Base-by-base conservation (phyloP, 2,797 vertebrate species). In the Sebastes hubbsi region DNA sequence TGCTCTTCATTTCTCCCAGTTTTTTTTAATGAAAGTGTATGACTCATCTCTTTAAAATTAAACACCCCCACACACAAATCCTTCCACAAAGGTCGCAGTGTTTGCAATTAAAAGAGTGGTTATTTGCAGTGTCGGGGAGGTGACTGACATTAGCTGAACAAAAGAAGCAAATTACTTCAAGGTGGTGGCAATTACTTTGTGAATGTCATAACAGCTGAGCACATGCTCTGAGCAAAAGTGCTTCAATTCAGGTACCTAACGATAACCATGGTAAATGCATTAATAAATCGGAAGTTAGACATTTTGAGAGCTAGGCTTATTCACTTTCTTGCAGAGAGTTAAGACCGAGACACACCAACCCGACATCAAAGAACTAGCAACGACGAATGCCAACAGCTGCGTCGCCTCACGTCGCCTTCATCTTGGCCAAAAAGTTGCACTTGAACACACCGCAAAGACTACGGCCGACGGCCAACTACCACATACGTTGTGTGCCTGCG, bases 21-120 rank as follows among this genome's bases (percentile, higher is more conserved):
- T 36, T 75, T 84, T 80, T 70, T 49, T 58, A 2, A 72, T 62
- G 75, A 75, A 29, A 4, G 9, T 73, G 25, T 62, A n/a, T 89
- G 86, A 89, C 68, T 87, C 72, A 89, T 84, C 42, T 58, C 54
- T 83, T 81, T 81, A 24, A 88, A 89, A 85, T 86, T 72, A 86
- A 85, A 81, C 79, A 66, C 65, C 78, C 62, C 22, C 78, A 59
- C 69, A 87, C 32, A 46, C 32, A 88, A 83, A 80, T 87, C 74
- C 81, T 64, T 30, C 74, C 27, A 79, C 80, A 76, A 74, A 87
- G 85, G 78, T 84, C 0, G 7, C 38, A 62, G 68, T 78, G 71
- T 89, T 84, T 77, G 72, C 75, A 84, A 80, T 86, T 82, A 88
- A 78, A 78, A 81, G 56, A 78, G 11, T 30, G 20, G 54, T 70